Percentiles rank a stretch among this genome's conserved stretches.
phyloP scores from a whole-genome alignment of 2,888 invertebrate species.

The Pomacea canaliculata region DNA sequence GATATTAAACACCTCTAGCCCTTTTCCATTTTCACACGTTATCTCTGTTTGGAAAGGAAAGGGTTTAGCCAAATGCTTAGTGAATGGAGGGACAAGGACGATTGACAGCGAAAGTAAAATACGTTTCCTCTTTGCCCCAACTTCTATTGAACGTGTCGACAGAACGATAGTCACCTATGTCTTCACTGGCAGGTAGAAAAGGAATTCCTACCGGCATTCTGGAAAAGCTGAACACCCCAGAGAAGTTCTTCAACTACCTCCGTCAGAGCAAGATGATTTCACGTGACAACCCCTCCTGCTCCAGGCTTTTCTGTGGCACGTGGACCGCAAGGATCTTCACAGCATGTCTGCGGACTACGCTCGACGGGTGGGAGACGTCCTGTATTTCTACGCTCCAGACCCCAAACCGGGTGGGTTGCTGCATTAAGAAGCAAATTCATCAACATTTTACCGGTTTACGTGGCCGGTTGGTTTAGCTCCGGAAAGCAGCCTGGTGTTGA shows the following conservation, averaged over 20 bases:
- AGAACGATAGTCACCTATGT: neutral
- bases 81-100: no score
- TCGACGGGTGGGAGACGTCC: conserved; percentile 20
- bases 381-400: conserved; percentile 30
- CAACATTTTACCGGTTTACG: no score
- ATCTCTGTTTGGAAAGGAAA: no score
- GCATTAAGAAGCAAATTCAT: neutral
- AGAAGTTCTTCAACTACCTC: conserved; percentile 30
- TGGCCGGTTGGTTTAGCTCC: no score
- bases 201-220: conserved; percentile 24
- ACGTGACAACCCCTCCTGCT: conserved; percentile 30
- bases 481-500: no score
- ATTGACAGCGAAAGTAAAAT: no score
- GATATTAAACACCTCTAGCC: no score
- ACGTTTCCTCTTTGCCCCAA: no score
- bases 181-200: conserved; percentile 14
- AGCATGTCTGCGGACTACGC: conserved; percentile 30
- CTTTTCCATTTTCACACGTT: no score
- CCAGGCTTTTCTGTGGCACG: conserved; percentile 30
- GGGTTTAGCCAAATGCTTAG: no score
- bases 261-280: conserved; percentile 19
- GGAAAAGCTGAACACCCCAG: conserved; percentile 19
- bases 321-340: conserved; percentile 25
- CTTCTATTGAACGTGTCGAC: neutral
- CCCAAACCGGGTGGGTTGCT: conserved; percentile 20